Percentiles rank a stretch among this genome's conserved stretches.
Evolutionary conservation across 2,888 invertebrate species (phyloP).

Genomic region (Xylophagus ater): DNA sequence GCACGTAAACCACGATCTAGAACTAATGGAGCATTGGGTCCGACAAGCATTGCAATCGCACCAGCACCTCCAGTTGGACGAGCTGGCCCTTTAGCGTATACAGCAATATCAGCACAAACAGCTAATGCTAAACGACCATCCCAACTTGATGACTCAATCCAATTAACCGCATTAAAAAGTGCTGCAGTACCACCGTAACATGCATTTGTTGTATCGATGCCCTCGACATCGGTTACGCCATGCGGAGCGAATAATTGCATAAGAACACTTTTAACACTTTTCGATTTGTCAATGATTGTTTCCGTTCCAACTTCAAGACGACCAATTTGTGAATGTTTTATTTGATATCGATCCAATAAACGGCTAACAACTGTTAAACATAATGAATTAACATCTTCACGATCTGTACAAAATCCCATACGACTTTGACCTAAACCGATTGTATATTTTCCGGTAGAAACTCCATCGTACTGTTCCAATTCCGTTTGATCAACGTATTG

Average conservation of each 20-base stretch:
- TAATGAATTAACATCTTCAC: slow-evolving; percentile 93
- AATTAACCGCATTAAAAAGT: slow-evolving; percentile 87
- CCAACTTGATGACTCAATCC: slow-evolving; percentile 96
- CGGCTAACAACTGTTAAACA: slow-evolving; percentile 84
- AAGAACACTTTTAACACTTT: slow-evolving; percentile 91
- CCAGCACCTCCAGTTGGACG: slow-evolving; percentile 97
- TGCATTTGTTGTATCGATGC: slow-evolving; percentile 95
- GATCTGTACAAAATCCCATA: slow-evolving; percentile 95
- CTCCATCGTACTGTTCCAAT: slow-evolving; percentile 73
- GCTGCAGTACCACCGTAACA: slow-evolving; percentile 99
- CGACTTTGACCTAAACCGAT: slow-evolving; percentile 87
- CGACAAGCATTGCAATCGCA: slow-evolving; percentile 92
- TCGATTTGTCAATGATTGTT: slow-evolving; percentile 96
- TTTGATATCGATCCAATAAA: slow-evolving; percentile 65
- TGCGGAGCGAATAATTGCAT: slow-evolving; percentile 92
- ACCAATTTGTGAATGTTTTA: slow-evolving; percentile 73
- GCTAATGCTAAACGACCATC: slow-evolving; percentile 90
- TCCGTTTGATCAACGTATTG: slow-evolving; percentile 90
- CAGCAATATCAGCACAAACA: slow-evolving; percentile 93
- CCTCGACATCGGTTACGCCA: slow-evolving; percentile 86
- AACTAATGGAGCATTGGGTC: slow-evolving; percentile 85
- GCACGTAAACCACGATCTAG: slow-evolving; percentile 81
- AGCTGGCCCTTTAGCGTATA: slow-evolving; percentile 88
- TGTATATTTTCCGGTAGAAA: slow-evolving; percentile 87
- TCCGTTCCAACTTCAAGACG: slow-evolving; percentile 96